Evolutionary conservation across 2,113 vertebrate species (phyloP), one percentile per base, ranked within the genome.

Genomic region (Ophiodon elongatus): DNA sequence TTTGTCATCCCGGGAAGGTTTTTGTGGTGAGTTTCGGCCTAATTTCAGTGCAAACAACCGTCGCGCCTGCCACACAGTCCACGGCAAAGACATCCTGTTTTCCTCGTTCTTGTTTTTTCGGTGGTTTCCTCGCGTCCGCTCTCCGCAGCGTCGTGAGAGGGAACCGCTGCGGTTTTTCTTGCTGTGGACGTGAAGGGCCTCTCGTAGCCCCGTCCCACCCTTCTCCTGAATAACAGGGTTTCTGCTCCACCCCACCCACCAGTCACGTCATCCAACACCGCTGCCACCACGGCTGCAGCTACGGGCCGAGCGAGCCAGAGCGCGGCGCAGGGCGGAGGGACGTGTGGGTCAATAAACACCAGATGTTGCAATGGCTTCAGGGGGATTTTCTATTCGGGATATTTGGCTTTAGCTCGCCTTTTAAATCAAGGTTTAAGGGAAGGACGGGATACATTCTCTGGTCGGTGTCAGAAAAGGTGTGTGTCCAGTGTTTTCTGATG

Each of bases 151-250:
- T 14, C 47, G 76, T 80, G 88, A 85, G 78, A 89, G 72, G 1
- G 79, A 83, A 27, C 4, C 59, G 25, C 72, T 89, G 89, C 45
- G 92, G 91, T 91, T 87, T 91, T 85, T 63, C 23, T n/a, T n/a
- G 2, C 64, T 78, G 70, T 67, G 89, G 89, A 84, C 75, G 8
- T 23, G 68, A 68, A 82, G 70, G 68, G 85, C 84, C 85, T 86
- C 85, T 88, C 29, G 62, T 27, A 67, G 87, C 52, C 69, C 74
- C 1, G 88, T 90, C 88, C 86, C 89, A 66, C 91, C 89, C 93
- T 84, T 77, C 79, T 82, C 39, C 83, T 56, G 80, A 93, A 92
- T 92, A 89, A 88, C 91, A 90, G 91, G 71, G 88, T 85, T 75
- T 85, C 85, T 84, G 69, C 77, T 57, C 76, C 77, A 66, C 88